Base-by-base conservation (phyloP, 2,888 invertebrate genomes). In the Strigamia maritima region DNA sequence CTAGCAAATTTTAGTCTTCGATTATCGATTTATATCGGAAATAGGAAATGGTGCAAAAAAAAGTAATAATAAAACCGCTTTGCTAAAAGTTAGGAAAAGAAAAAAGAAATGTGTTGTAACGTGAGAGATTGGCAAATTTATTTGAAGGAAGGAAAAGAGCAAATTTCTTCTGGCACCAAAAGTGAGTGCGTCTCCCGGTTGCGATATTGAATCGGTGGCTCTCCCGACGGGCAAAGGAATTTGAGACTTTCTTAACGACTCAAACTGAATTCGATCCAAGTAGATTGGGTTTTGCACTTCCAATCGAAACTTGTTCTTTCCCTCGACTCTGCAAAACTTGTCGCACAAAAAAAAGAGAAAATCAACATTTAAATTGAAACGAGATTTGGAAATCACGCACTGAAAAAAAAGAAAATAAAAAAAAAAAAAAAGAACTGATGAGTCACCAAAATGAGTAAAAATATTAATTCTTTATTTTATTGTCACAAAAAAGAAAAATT, bases 131-230 rank as follows among this genome's bases (percentile, higher is more conserved):
- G 70, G 70, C 70, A 70, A 70, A 70, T 70, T 70, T 70, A 70
- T 70, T 70, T 70, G 70, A 70, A 70, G 70, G 70, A 70, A 70
- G 70, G 70, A 70, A 70, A 70, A 70, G 70, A 70, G 70, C 70
- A 70, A 70, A 70, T 70, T 70, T 70, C 70, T 70, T 70, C 70
- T 70, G 70, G 70, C 70, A 70, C 70, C 70, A 70, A 70, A 70
- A 70, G 70, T 70, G 70, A 70, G 70, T 70, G 70, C 70, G 70
- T 70, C 70, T 70, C 70, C 70, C 70, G 70, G 70, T 70, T 70
- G 26, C n/a, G 70, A 70, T 70, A 70, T 70, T 70, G 70, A 70
- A 70, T 70, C 70, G 70, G 70, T 70, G 70, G 70, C 70, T 70
- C 70, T 70, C 70, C 70, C 70, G 70, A 70, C 70, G 70, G 70